These are phyloP conservation scores for Rhadina sibilatrix DNA, from an alignment of 2,113 vertebrate species.

Conservation along the genomic window DNA sequence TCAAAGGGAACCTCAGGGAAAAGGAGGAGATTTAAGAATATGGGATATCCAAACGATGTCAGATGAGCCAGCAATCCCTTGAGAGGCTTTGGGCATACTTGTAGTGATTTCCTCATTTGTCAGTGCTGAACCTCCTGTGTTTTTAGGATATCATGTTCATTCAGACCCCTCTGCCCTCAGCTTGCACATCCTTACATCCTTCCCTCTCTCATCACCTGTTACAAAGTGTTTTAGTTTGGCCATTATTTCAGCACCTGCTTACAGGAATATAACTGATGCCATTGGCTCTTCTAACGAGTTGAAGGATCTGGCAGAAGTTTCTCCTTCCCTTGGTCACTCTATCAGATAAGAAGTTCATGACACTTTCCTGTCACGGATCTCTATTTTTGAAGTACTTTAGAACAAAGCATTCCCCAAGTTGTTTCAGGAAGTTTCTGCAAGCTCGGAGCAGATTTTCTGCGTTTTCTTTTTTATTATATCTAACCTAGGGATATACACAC, in stretches of 20 bases:
- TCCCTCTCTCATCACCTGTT: neutral
- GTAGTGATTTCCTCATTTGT: neutral
- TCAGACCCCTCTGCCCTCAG: neutral
- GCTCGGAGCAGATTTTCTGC: neutral
- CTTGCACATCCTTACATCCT: neutral
- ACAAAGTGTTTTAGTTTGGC: neutral
- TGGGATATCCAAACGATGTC: neutral
- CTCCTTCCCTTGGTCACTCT: constrained; percentile 6
- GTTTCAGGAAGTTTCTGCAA: neutral
- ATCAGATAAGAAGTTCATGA: neutral
- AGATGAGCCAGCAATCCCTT: neutral
- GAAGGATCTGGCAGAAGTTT: neutral
- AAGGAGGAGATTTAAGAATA: neutral
- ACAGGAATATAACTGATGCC: neutral
- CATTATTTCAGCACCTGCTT: neutral
- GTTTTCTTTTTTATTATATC: neutral
- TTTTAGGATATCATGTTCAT: neutral
- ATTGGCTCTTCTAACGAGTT: neutral
- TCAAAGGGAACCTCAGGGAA: neutral
- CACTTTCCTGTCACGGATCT: neutral
- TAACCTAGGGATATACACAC: neutral
- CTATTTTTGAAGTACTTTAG: neutral
- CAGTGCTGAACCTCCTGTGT: neutral
- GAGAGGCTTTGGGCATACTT: neutral
- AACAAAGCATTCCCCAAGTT: neutral